These are phyloP conservation scores for Anneissia japonica DNA, from an alignment of 35 echinoderm and acorn worm genomes.

Conservation along the genomic window DNA sequence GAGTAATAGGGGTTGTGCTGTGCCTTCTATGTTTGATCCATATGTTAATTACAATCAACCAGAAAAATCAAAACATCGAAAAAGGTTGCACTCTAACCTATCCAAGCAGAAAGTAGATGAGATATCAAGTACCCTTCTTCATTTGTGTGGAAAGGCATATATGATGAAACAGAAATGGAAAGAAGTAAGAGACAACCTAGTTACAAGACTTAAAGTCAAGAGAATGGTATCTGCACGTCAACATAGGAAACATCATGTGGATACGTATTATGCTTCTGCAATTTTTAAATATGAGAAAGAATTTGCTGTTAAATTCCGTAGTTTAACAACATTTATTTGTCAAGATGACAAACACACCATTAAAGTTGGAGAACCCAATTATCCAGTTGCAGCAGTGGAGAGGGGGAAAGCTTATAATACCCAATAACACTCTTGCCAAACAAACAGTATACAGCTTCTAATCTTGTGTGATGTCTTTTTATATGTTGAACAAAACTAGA, in stretches of 20 bases:
- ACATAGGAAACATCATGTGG: neutral
- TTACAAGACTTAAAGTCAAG: neutral
- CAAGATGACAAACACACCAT: neutral
- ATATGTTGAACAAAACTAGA: too few species aligned
- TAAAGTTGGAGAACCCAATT: neutral
- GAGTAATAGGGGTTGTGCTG: neutral
- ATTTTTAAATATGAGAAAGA: neutral
- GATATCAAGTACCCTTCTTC: neutral
- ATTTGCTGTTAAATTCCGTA: neutral
- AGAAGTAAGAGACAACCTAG: constrained; percentile 4
- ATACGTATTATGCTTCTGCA: neutral
- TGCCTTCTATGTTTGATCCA: constrained; percentile 28
- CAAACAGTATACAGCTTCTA: too few species aligned
- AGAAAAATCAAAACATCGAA: constrained; percentile 16
- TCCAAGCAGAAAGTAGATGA: constrained; percentile 2
- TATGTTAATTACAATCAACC: constrained; percentile 33
- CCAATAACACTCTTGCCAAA: too few species aligned
- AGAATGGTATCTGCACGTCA: neutral
- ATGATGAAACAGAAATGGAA: constrained; percentile 17
- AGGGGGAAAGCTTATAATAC: too few species aligned
- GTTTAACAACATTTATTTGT: neutral
- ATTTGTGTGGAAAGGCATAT: constrained; percentile 8
- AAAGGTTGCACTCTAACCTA: constrained; percentile 5
- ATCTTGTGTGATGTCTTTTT: too few species aligned
- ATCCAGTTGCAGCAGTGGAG: neutral